Evolutionary conservation across 2,888 invertebrate species (phyloP).

Genomic region (Drosophila birchii): DNA sequence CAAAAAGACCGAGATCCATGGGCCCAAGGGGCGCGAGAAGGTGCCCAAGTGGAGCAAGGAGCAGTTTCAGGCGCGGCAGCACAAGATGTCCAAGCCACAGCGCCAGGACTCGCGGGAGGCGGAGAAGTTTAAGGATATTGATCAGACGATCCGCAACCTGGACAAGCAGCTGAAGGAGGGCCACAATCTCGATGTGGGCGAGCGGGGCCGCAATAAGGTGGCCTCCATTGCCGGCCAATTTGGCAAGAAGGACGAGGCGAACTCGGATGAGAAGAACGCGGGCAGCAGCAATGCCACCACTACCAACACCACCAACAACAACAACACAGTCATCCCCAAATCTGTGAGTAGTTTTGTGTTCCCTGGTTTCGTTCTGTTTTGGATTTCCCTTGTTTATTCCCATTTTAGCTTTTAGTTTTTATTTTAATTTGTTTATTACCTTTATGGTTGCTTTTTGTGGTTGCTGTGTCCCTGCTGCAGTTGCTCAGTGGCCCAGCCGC

Average conservation of each 20-base stretch:
- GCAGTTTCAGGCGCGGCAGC: slow-evolving; percentile 89
- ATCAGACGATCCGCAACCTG: slow-evolving; percentile 89
- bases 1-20: slow-evolving; percentile 84
- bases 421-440: not conserved
- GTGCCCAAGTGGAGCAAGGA: slow-evolving; percentile 97
- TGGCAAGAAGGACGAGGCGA: slow-evolving; percentile 84
- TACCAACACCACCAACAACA: slow-evolving; percentile 40
- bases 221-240: slow-evolving; percentile 94
- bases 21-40: slow-evolving; percentile 87
- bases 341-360: slow-evolving; percentile 84
- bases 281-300: slow-evolving; percentile 68
- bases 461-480: slow-evolving; percentile 29
- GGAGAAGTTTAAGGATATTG: slow-evolving; percentile 90
- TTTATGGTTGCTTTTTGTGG: slow-evolving; percentile 29
- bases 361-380: slow-evolving; percentile 27
- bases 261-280: slow-evolving; percentile 83
- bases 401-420: slow-evolving; percentile 33
- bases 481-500: slow-evolving; percentile 32
- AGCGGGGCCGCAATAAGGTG: slow-evolving; percentile 90
- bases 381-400: slow-evolving; percentile 26
- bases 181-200: slow-evolving; percentile 88
- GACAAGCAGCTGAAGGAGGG: slow-evolving; percentile 92
- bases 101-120: slow-evolving; percentile 86
- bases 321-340: slow-evolving; percentile 82
- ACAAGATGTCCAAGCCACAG: slow-evolving; percentile 89